Conservation (phyloP, 2,113 vertebrate genomes). For the Ailurus styani region DNA sequence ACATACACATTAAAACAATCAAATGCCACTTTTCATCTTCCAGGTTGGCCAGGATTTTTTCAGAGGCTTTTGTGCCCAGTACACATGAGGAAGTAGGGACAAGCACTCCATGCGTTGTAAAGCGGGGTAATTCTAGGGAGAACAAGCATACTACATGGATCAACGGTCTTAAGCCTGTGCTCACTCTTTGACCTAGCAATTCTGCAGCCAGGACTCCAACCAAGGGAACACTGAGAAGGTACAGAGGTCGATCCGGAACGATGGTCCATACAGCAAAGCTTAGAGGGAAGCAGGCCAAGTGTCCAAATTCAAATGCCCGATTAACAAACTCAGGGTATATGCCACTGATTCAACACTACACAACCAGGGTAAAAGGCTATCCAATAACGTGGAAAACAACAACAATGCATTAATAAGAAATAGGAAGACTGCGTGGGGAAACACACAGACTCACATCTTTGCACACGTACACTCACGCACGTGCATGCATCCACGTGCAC, state of each 20-base stretch:
- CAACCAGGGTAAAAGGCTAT: neutral
- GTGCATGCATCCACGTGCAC: fast-evolving
- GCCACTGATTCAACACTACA: neutral
- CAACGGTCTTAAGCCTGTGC: neutral
- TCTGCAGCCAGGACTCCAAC: neutral
- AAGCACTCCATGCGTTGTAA: neutral
- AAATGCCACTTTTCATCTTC: neutral
- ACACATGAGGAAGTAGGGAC: neutral
- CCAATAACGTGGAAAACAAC: fast-evolving
- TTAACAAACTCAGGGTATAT: neutral
- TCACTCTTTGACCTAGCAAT: neutral
- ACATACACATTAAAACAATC: neutral
- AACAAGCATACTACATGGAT: neutral
- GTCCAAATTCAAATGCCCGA: neutral
- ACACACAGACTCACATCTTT: neutral
- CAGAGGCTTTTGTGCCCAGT: neutral
- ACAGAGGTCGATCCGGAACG: neutral
- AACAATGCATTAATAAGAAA: neutral
- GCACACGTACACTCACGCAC: too few species aligned
- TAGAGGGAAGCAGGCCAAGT: neutral
- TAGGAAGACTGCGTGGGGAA: neutral
- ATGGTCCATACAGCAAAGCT: neutral
- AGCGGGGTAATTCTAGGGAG: neutral
- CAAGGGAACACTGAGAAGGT: neutral
- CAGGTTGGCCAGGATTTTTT: neutral